A percentile compares a stretch with the other conserved stretches of the same genome.
Evolutionary conservation across 2,888 invertebrate species (phyloP).

Genomic region (Drosophila paramelanica): DNA sequence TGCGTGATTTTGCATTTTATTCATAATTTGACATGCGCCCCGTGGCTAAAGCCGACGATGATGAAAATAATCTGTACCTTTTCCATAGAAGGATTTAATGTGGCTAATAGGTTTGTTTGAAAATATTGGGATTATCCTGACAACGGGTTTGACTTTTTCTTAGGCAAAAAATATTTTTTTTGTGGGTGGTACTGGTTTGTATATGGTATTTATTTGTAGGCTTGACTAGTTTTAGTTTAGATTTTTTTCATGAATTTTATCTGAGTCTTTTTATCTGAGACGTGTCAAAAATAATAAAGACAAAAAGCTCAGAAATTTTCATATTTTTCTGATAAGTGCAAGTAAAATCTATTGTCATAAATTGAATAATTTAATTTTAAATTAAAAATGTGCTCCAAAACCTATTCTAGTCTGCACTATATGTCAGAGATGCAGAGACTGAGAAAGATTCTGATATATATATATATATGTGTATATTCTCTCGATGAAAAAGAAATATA

Average conservation of each 20-base stretch:
- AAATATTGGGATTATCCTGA: conserved; percentile 81
- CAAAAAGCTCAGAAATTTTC: no score
- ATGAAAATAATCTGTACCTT: conserved; percentile 79
- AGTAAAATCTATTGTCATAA: no score
- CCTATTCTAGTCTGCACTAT: no score
- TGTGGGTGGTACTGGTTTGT: conserved; percentile 55
- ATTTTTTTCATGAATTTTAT: conserved; percentile 7
- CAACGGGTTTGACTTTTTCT: conserved; percentile 71
- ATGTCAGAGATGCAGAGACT: no score
- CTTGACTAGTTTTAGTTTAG: conserved; percentile 20
- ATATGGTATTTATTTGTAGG: conserved; percentile 30
- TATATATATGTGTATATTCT: no score
- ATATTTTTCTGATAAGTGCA: no score
- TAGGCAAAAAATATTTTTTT: conserved; percentile 32
- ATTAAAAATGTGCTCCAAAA: no score
- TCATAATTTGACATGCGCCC: conserved; percentile 83
- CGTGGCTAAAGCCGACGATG: conserved; percentile 82
- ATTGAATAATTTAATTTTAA: no score
- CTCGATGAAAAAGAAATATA: no score
- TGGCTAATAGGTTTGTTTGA: conserved; percentile 82
- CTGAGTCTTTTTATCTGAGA: not conserved
- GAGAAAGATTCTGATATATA: no score
- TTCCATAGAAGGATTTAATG: conserved; percentile 78
- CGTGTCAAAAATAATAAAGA: conserved; percentile 4
- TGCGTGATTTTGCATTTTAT: conserved; percentile 79